Evolutionary conservation across 2,888 invertebrate species (phyloP), one percentile per base, ranked within the genome.

Genomic region (Caenorhabditis japonica): DNA sequence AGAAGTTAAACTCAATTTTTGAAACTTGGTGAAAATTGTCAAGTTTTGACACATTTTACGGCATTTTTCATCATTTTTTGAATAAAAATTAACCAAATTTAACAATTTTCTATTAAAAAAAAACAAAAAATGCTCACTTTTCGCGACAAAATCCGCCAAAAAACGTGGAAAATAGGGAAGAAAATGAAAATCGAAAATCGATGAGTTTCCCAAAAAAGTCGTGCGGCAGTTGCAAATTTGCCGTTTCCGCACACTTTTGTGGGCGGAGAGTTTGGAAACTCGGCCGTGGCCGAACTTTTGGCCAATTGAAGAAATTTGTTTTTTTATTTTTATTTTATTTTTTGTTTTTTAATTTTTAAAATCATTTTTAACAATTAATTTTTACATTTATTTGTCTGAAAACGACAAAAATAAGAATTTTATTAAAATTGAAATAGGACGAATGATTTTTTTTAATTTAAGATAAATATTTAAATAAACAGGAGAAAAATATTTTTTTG

Each of bases 241-340:
- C 49, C 23, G 21, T 8, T 47, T 55, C 64, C 55, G 64, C 64
- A 38, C 21, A 55, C 47, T 44, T 68, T 59, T 49, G 13, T 69
- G 52, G 60, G 69, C 58, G 59, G 38, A 27, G 49, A 12, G 8
- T 34, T 36, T 15, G 19, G 25, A 49, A 33, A 5, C 17, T 64
- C 39, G 66, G 49, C 56, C 66, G 25, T 44, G 56, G 52, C 36
- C 38, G 8, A 53, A 38, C 25, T 51, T 30, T 33, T 12, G 21
- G 4, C 21, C n/a, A 23, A n/a, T n/a, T n/a, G n/a, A n/a, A n/a
- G n/a, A n/a, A n/a, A n/a, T 4, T 19, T 38, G 23, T 27, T 38
- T 68, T 33, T 52, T 30, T 30, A 15, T 2, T 43, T 55, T 53
- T 53, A 27, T 21, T 27, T 17, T 15, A 19, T 25, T 41, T 43